Evolutionary conservation across 2,113 vertebrate species (phyloP).

Genomic region (Hyperoodon ampullatus): DNA sequence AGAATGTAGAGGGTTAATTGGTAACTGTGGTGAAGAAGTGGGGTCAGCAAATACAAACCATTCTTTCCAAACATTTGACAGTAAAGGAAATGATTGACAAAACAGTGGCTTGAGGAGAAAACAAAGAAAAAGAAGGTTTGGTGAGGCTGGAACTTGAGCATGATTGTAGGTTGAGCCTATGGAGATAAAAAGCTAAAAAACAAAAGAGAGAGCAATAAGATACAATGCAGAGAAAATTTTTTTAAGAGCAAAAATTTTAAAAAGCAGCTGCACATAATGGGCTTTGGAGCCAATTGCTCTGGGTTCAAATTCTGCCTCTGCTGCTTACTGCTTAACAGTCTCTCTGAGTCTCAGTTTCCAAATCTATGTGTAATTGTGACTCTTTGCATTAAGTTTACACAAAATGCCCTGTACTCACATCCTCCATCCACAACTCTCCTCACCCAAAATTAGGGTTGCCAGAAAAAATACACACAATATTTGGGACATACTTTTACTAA

Average conservation of each 20-base stretch:
- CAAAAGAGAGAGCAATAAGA: background rate
- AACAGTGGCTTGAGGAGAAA: background rate
- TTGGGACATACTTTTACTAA: background rate
- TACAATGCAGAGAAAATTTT: background rate
- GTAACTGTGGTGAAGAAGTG: background rate
- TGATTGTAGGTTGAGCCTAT: background rate
- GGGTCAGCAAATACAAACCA: background rate
- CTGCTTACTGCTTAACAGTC: background rate
- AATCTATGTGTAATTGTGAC: background rate
- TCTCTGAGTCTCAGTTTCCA: background rate
- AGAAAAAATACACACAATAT: background rate
- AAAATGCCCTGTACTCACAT: background rate
- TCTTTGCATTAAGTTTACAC: background rate
- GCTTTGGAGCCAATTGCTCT: background rate
- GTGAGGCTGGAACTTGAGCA: background rate
- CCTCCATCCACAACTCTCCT: background rate
- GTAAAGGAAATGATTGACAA: background rate
- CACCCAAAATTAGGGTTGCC: background rate
- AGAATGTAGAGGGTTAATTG: background rate
- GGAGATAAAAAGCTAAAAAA: background rate
- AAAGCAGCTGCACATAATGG: background rate
- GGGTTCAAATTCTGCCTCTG: slow-evolving; percentile 5
- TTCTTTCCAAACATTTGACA: background rate
- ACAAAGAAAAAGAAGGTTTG: background rate
- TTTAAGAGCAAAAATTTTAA: background rate